A percentile compares a stretch with the other conserved stretches of the same genome.
These are phyloP conservation scores for Apotomis betuletana DNA, from an alignment of 2,888 invertebrate genomes.

Conservation along the genomic window DNA sequence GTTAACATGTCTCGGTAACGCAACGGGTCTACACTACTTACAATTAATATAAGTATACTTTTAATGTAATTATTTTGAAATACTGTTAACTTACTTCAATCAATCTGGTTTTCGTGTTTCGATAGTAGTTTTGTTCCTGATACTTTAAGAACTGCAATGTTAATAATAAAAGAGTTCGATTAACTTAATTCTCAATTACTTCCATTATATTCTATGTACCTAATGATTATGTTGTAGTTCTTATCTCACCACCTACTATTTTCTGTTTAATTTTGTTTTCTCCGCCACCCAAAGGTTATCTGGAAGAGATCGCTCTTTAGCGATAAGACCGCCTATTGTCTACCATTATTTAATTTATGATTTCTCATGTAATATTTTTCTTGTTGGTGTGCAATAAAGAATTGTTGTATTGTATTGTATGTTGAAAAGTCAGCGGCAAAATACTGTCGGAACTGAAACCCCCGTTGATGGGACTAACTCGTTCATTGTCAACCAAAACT, in stretches of 20 bases:
- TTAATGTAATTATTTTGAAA: slow-evolving; percentile 51
- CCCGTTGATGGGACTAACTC: slow-evolving; percentile 11
- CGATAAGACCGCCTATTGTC: too few relatives aligned
- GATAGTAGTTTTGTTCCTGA: background rate
- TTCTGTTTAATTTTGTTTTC: too few relatives aligned
- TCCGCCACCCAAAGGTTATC: too few relatives aligned
- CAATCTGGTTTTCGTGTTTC: background rate
- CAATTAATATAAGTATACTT: slow-evolving; percentile 48
- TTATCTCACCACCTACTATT: too few relatives aligned
- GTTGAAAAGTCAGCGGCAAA: background rate
- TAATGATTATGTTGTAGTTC: background rate
- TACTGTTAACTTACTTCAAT: slow-evolving; percentile 45
- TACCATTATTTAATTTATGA: too few relatives aligned
- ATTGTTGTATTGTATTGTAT: too few relatives aligned
- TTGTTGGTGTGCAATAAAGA: too few relatives aligned
- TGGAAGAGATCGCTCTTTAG: too few relatives aligned
- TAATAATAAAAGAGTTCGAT: background rate
- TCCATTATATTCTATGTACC: background rate
- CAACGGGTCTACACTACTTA: slow-evolving; percentile 67
- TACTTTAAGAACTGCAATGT: background rate
- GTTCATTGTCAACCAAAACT: too few relatives aligned
- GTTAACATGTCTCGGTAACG: slow-evolving; percentile 51
- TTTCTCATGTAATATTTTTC: too few relatives aligned
- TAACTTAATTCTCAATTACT: background rate
- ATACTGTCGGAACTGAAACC: background rate